phyloP scores from a whole-genome alignment of 2,797 vertebrate species.

The Selene dorsalis region DNA sequence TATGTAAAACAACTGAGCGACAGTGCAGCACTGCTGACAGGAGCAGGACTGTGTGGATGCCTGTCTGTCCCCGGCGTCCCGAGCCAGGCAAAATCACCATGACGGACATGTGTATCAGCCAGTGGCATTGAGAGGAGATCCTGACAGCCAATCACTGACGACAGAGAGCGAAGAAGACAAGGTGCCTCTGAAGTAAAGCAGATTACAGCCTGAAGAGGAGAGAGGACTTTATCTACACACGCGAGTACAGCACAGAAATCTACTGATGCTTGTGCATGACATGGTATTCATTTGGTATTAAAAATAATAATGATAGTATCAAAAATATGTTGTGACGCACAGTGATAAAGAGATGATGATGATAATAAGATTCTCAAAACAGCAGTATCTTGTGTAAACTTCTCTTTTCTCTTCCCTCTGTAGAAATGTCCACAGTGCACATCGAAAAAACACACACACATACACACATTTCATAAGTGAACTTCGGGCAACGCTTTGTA shows the following conservation, averaged over 20 bases:
- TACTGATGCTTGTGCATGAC: neutral
- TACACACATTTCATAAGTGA: accelerated
- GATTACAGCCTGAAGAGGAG: slow-evolving; percentile 57
- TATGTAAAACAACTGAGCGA: neutral
- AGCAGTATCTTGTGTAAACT: neutral
- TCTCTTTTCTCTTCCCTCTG: neutral
- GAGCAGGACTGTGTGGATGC: slow-evolving; percentile 34
- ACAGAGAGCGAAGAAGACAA: slow-evolving; percentile 25
- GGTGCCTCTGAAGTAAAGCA: slow-evolving; percentile 60
- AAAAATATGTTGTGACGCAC: neutral
- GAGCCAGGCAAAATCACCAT: slow-evolving; percentile 23
- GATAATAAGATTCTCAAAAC: neutral
- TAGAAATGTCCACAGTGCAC: neutral
- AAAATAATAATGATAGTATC: neutral
- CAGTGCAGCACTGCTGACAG: slow-evolving; percentile 57
- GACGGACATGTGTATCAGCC: slow-evolving; percentile 62
- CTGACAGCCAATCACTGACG: slow-evolving; percentile 49
- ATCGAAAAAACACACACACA: neutral
- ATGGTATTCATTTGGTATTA: neutral
- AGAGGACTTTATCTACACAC: slow-evolving; percentile 32
- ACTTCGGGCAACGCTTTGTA: no score
- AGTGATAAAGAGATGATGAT: no score
- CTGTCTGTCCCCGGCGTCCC: slow-evolving; percentile 28
- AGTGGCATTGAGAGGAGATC: slow-evolving; percentile 46
- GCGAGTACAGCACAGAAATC: neutral